Conservation (phyloP, 2,113 vertebrate genomes). For the Laticauda laticaudata region DNA sequence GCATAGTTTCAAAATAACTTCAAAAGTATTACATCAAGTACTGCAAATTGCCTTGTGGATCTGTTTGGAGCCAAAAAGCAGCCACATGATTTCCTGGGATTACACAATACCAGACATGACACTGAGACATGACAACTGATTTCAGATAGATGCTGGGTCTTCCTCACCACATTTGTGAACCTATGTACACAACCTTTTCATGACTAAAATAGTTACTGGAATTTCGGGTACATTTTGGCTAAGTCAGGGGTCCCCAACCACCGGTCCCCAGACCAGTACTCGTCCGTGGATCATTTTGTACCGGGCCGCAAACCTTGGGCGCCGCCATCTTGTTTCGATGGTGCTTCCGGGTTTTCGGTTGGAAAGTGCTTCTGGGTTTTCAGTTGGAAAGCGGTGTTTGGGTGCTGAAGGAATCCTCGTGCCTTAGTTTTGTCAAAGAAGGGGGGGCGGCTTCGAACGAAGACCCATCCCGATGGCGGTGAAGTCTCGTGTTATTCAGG, state of each 20-base stretch:
- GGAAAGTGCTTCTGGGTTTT: too few species aligned
- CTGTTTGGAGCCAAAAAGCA: background rate
- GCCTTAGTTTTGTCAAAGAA: too few species aligned
- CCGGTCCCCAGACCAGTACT: too few species aligned
- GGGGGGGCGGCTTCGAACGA: too few species aligned
- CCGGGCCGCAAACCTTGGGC: too few species aligned
- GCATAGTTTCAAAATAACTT: background rate
- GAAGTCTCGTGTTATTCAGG: too few species aligned
- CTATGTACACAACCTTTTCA: conserved; percentile 7
- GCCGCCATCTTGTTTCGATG: too few species aligned
- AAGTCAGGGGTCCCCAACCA: background rate
- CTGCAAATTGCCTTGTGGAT: background rate
- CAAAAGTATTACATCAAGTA: background rate
- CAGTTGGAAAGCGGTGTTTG: too few species aligned
- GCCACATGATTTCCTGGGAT: background rate
- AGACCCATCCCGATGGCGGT: too few species aligned
- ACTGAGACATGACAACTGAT: background rate
- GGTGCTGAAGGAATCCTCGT: too few species aligned
- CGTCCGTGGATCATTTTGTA: too few species aligned
- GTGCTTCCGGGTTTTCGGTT: too few species aligned
- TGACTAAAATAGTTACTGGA: conserved; percentile 35
- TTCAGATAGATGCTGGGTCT: background rate
- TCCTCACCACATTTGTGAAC: background rate
- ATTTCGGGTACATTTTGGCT: conserved; percentile 28
- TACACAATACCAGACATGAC: background rate